Base-by-base conservation (phyloP, 2,888 invertebrate genomes). In the Melipona bicolor region DNA sequence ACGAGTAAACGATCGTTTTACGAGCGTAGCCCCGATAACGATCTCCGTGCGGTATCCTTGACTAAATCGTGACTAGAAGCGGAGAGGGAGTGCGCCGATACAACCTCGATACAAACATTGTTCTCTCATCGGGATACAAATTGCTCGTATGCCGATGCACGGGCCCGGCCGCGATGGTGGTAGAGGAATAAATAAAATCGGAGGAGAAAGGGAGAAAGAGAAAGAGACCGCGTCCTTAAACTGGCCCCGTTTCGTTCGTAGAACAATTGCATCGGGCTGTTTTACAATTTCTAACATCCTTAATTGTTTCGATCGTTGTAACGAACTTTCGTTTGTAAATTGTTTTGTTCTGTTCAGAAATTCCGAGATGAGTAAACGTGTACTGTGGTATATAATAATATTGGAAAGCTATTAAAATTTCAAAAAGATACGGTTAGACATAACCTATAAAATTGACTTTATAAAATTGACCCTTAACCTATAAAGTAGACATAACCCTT, bases 21-120 rank as follows among this genome's bases (percentile, higher is more conserved):
- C 93, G 93, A 93, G 92, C 93, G 90, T 91, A 91, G 92, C 89
- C 89, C 90, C 92, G 94, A 94, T 94, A 93, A 91, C 92, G 91
- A 94, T 93, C 93, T 92, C 91, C 90, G 83, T 85, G 92, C 9
- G 43, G 43, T 94, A 93, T 93, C 93, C 94, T 94, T 93, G 94
- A 92, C 93, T 93, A 93, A 94, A 94, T 94, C 94, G 94, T 94
- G 94, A 94, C 94, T 94, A 93, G 93, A 92, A 92, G 93, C 89
- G 90, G 91, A 86, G 91, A 86, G 87, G 89, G 90, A 89, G 91
- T 89, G 90, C 73, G 76, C 77, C 86, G 82, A 84, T 86, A 79
- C 84, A 70, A 65, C 62, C 81, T 77, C 79, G 91, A 91, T 91
- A 90, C 87, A 92, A 84, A 93, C 93, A 93, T 93, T 93, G 92